A percentile compares a stretch with the other conserved stretches of the same genome.
Evolutionary conservation across 2,797 vertebrate species (phyloP).

Genomic region (Falco peregrinus): DNA sequence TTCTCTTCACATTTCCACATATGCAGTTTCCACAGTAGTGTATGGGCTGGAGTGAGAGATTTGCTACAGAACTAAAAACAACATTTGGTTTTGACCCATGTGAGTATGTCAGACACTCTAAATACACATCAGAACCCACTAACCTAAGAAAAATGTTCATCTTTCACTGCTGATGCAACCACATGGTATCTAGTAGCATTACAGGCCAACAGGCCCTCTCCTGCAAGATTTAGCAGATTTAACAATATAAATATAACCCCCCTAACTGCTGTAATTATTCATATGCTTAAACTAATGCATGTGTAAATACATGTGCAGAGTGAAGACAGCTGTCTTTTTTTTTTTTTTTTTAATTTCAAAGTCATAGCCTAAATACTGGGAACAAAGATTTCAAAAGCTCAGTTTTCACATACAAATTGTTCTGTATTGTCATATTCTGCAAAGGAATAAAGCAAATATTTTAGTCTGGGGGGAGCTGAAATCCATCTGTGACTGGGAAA

Average conservation of each 20-base stretch:
- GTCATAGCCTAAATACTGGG: conserved; percentile 12
- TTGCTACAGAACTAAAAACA: not conserved
- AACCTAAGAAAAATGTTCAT: not conserved
- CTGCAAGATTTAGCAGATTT: not conserved
- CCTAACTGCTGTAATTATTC: conserved; percentile 1
- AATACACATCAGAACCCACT: not conserved
- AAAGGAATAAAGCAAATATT: conserved; percentile 54
- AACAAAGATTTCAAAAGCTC: conserved; percentile 12
- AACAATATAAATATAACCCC: not conserved
- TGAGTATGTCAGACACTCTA: not conserved
- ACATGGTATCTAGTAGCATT: not conserved
- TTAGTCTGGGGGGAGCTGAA: not conserved
- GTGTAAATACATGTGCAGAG: not conserved
- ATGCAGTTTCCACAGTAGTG: not conserved
- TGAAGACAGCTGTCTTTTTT: conserved; percentile 20
- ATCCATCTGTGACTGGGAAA: conserved; percentile 32
- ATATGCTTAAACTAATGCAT: not conserved
- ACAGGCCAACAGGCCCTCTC: not conserved
- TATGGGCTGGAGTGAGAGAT: not conserved
- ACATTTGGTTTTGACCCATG: not conserved
- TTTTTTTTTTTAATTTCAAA: conserved; percentile 9
- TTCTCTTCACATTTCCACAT: not conserved
- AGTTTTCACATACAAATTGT: conserved; percentile 22
- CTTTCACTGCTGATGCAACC: not conserved
- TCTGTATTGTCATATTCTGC: conserved; percentile 33